Percentiles rank a stretch among this genome's conserved stretches.
These are phyloP conservation scores for Brachionus koreanus DNA, from an alignment of 1,140 invertebrate species.

Conservation along the genomic window DNA sequence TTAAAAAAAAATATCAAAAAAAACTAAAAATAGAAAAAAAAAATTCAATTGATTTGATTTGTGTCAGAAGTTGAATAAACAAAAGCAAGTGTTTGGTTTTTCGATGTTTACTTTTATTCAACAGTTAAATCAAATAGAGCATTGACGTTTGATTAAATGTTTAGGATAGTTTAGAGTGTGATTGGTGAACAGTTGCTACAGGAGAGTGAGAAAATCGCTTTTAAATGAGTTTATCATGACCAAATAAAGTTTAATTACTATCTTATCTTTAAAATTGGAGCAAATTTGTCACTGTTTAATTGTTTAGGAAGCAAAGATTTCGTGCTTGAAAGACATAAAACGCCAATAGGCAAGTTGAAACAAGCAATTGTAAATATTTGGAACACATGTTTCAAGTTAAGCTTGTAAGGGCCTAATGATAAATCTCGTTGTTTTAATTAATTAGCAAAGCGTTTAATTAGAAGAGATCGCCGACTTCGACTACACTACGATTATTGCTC, in stretches of 20 bases:
- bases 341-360: constrained; percentile 38
- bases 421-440: constrained; percentile 26
- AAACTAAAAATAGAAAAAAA: too few relatives aligned
- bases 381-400: constrained; percentile 40
- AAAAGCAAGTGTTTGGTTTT: too few relatives aligned
- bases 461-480: not conserved
- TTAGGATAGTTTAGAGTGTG: not conserved
- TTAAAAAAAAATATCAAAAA: too few relatives aligned
- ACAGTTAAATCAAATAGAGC: too few relatives aligned
- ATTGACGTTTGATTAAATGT: too few relatives aligned
- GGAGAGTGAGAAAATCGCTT: not conserved
- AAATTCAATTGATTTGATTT: too few relatives aligned
- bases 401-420: constrained; percentile 3
- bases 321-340: constrained; percentile 29
- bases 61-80: too few relatives aligned
- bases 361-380: constrained; percentile 31
- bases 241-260: constrained; percentile 10
- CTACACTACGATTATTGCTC: not conserved
- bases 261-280: constrained; percentile 23
- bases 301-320: constrained; percentile 1
- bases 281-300: constrained; percentile 34
- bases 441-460: constrained; percentile 37
- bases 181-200: not conserved
- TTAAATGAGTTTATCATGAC: not conserved
- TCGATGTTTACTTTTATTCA: too few relatives aligned